A percentile compares a stretch with the other conserved stretches of the same genome.
Conservation (phyloP, 2,113 vertebrate genomes). For the Gadus chalcogrammus region DNA sequence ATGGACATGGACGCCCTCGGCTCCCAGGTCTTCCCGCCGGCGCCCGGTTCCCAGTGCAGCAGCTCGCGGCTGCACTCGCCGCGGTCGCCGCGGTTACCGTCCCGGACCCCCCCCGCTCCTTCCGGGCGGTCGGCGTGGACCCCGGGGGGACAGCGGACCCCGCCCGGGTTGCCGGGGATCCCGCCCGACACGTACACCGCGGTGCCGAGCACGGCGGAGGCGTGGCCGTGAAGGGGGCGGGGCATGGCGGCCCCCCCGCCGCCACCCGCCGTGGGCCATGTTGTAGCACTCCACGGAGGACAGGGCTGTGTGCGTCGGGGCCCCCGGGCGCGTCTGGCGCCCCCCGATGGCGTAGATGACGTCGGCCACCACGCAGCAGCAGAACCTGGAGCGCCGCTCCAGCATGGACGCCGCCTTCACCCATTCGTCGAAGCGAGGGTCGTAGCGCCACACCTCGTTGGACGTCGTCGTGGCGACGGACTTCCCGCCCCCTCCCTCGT, state of each 20-base stretch:
- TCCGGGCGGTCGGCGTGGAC: too few relatives aligned
- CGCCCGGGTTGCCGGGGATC: conserved; percentile 45
- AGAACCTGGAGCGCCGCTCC: conserved; percentile 83
- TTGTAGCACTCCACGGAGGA: conserved; percentile 86
- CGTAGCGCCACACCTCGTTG: conserved; percentile 83
- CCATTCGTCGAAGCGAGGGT: conserved; percentile 87
- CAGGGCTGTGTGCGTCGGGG: conserved; percentile 45
- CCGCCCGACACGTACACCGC: conserved; percentile 86
- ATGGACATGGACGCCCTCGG: conserved; percentile 84
- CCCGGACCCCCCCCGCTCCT: conserved; percentile 22
- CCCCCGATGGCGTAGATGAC: conserved; percentile 85
- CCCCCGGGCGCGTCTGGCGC: conserved; percentile 50
- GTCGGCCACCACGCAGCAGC: conserved; percentile 78
- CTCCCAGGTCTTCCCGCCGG: conserved; percentile 70
- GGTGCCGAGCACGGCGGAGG: conserved; percentile 73
- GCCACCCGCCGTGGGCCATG: conserved; percentile 79
- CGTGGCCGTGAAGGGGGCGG: conserved; percentile 79
- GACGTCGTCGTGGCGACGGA: conserved; percentile 44
- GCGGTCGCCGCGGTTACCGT: conserved; percentile 67
- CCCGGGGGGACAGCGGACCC: too few relatives aligned
- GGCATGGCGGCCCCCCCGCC: conserved; percentile 69
- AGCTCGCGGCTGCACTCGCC: conserved; percentile 78
- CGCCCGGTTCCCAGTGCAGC: conserved; percentile 61
- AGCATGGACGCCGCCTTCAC: conserved; percentile 74
- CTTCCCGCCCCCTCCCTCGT: conserved; percentile 38